Base-by-base conservation (phyloP, 2,113 vertebrate species). In the Gymnarchus niloticus region DNA sequence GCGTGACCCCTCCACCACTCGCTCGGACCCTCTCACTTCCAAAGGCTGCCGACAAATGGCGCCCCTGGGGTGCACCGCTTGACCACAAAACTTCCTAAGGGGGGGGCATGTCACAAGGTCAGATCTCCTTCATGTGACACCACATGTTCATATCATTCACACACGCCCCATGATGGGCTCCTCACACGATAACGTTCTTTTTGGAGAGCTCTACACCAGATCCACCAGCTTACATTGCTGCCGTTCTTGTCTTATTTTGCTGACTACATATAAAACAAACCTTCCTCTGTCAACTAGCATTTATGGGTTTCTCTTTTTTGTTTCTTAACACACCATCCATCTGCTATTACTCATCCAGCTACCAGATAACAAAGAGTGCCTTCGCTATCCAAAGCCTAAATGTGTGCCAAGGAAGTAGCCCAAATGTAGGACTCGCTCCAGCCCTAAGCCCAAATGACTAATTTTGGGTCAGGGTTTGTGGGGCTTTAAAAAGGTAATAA, bases 21-120 rank as follows among this genome's bases (percentile, higher is more conserved):
- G 95, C 81, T 96, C 83, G 0, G 94, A 91, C 54, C 86, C 1
- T 54, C 77, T 87, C 1, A 46, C 88, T 33, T 90, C 89, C 7
- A 81, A 88, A 41, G 51, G 52, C 3, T 85, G 88, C 49, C 86
- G 56, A 87, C 85, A 0, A 94, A 92, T 92, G 91, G 94, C 89
- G 76, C 92, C 10, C 48, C 91, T 0, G 10, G 89, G 91, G 76
- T 94, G 90, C 80, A 97, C 91, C 0, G 90, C 91, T 56, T 95
- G 90, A 2, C 91, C 92, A 90, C 98, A 99, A 90, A 95, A 99
- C 81, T 97, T 95, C 93, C 97, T 99, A 90, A 56, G 77, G 33
- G 25, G 52, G 17, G 37, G 33, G 37, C 33, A 14, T 23, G 54
- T 33, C 10, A 19, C 0, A 10, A 56, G 51, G 44, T 9, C 8